Conservation (phyloP, 2,113 vertebrate species). For the Urocitellus parryii region DNA sequence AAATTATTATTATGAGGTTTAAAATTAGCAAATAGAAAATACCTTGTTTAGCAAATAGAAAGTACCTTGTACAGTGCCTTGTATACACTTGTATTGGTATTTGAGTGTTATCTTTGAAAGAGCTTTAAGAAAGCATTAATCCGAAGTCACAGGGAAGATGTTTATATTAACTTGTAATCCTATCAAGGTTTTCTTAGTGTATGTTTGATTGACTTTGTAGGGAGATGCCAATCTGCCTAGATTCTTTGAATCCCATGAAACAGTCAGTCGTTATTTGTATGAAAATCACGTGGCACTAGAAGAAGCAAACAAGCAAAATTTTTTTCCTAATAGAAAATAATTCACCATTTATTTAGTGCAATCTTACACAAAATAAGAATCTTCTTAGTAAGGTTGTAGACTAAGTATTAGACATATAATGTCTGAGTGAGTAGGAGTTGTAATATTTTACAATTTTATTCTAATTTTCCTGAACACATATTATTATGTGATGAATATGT, state of each 20-base stretch:
- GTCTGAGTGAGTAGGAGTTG: not conserved
- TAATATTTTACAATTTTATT: slow-evolving; percentile 19
- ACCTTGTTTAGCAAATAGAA: not conserved
- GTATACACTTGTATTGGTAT: not conserved
- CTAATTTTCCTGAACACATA: not conserved
- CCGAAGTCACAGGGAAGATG: slow-evolving; percentile 3
- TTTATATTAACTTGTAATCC: slow-evolving; percentile 73
- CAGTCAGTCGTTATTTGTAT: slow-evolving; percentile 65
- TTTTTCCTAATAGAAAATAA: slow-evolving; percentile 29
- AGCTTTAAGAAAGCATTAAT: not conserved
- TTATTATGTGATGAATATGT: too few relatives aligned
- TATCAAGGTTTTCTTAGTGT: slow-evolving; percentile 71
- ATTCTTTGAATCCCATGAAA: slow-evolving; percentile 62
- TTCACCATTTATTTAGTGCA: slow-evolving; percentile 4
- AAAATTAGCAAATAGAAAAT: not conserved
- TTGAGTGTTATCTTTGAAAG: slow-evolving; percentile 27
- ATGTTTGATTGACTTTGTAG: slow-evolving; percentile 77
- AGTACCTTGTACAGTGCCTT: not conserved
- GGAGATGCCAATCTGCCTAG: slow-evolving; percentile 70
- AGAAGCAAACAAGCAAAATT: not conserved
- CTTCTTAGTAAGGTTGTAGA: not conserved
- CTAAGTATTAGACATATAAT: not conserved
- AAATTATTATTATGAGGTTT: not conserved
- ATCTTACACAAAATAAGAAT: not conserved
- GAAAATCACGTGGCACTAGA: slow-evolving; percentile 42